A percentile compares a stretch with the other conserved stretches of the same genome.
Conservation (phyloP, 1,140 invertebrate genomes). For the Drosophila repletoides region DNA sequence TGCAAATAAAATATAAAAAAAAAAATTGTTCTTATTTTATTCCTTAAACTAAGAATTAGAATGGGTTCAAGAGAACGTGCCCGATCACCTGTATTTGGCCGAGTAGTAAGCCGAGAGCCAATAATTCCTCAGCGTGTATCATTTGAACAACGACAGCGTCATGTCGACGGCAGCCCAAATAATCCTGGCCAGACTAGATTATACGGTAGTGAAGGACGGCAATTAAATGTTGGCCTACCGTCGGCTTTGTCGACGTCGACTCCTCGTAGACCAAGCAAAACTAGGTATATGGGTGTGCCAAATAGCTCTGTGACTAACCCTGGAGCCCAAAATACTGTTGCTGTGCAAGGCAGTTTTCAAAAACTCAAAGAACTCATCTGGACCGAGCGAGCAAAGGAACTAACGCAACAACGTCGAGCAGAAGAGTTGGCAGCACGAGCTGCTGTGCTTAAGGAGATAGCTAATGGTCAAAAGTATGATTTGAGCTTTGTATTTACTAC, state of each 20-base stretch:
- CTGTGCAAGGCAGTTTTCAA: constrained; percentile 87
- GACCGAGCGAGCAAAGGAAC: constrained; percentile 86
- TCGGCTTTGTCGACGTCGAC: constrained; percentile 1
- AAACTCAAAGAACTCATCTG: constrained; percentile 85
- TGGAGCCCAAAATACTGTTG: constrained; percentile 51
- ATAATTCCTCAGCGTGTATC: constrained; percentile 38
- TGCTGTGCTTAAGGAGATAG: constrained; percentile 84
- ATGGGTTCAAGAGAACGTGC: constrained; percentile 53
- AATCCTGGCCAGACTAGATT: constrained; percentile 34
- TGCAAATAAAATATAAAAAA: constrained; percentile 1
- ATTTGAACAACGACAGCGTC: constrained; percentile 45
- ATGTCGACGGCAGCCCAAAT: constrained; percentile 27
- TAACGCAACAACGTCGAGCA: constrained; percentile 85
- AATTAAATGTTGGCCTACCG: not conserved
- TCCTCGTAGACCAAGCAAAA: constrained; percentile 56
- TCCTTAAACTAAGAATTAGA: constrained; percentile 31
- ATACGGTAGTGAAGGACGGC: constrained; percentile 57
- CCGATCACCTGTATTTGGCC: constrained; percentile 85
- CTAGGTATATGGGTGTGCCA: constrained; percentile 59
- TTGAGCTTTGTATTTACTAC: not conserved
- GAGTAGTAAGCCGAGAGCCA: constrained; percentile 85
- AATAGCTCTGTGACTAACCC: constrained; percentile 28
- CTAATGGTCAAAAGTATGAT: constrained; percentile 82
- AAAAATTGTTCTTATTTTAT: not conserved
- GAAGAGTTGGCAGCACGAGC: constrained; percentile 86